Percentiles rank a stretch among this genome's conserved stretches.
These are phyloP conservation scores for Lampropteryx suffumata DNA, from an alignment of 2,888 invertebrate species.

Conservation along the genomic window DNA sequence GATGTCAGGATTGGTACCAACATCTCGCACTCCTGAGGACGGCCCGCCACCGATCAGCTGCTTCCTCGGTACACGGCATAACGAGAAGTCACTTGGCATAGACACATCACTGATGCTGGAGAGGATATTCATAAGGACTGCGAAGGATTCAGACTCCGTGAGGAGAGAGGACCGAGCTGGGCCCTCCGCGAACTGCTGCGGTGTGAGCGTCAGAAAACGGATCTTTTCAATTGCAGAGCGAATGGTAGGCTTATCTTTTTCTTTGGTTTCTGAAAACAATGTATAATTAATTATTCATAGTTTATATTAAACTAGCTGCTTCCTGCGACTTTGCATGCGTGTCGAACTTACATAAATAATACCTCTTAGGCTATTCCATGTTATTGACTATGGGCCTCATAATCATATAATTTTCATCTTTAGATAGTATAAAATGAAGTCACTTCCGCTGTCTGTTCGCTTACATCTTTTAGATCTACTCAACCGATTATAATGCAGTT, in stretches of 20 bases:
- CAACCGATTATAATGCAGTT: no score
- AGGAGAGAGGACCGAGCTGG: slow-evolving; percentile 90
- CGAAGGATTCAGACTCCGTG: slow-evolving; percentile 89
- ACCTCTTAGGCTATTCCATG: no score
- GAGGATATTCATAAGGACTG: slow-evolving; percentile 92
- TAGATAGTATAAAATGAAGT: no score
- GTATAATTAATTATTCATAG: no score
- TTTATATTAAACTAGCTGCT: no score
- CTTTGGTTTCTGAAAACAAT: slow-evolving; percentile 47
- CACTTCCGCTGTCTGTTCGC: no score
- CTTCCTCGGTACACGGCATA: slow-evolving; percentile 72
- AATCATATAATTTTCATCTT: no score
- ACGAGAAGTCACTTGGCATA: slow-evolving; percentile 89
- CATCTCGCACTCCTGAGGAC: slow-evolving; percentile 46
- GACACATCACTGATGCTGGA: slow-evolving; percentile 86
- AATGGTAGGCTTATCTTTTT: slow-evolving; percentile 69
- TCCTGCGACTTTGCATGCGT: no score
- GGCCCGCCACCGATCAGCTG: slow-evolving; percentile 64
- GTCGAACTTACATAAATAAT: no score
- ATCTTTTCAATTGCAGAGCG: slow-evolving; percentile 89
- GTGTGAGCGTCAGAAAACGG: slow-evolving; percentile 89
- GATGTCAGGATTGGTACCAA: no score
- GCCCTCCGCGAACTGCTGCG: slow-evolving; percentile 92
- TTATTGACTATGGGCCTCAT: no score
- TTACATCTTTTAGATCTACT: no score